Evolutionary conservation across 2,113 vertebrate genomes (phyloP), one percentile per base, ranked within the genome.

Genomic region (Oophaga pumilio): DNA sequence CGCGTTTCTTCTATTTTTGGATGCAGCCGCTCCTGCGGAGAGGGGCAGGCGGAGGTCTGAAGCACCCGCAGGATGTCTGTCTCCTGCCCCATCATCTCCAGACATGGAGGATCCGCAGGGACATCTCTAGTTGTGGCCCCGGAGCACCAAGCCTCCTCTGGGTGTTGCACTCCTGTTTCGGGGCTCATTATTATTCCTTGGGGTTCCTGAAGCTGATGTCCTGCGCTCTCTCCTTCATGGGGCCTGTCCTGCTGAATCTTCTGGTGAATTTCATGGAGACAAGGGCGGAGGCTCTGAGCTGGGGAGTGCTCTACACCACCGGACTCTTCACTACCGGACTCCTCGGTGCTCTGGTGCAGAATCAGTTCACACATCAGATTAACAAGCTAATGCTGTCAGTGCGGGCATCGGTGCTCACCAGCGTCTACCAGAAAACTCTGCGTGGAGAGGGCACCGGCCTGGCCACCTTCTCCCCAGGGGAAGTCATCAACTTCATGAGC

Each of bases 401-500:
- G 1, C 95, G 97, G 9, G 94, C 95, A 0, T 92, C 97, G 0
- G 57, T 98, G 17, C 91, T 99, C 87, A 96, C 95, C 0, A 90
- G 95, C 68, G 91, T 99, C 56, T 99, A 99, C 68, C 90, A 81
- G 77, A 99, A 99, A 91, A 91, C 95, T 20, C 89, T 99, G 76
- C 92, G 89, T 4, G 95, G 97, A 18, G 94, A 95, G 22, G 89
- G 96, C 76, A 90, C 91, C 49, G 94, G 95, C 64, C 93, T 98
- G 73, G 82, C 92, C 0, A 50, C 68, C 28, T 96, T 95, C 90
- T 92, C 95, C 0, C 81, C 94, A 2, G 98, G 98, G 0, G 97
- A 98, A 89, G 95, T 96, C 60, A 94, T 99, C 86, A 99, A 99
- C 93, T 93, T 97, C 12, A 96, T 99, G 95, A 98, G 97, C 93